phyloP scores from a whole-genome alignment of 2,888 invertebrate species.

The Dynastes tityus region DNA sequence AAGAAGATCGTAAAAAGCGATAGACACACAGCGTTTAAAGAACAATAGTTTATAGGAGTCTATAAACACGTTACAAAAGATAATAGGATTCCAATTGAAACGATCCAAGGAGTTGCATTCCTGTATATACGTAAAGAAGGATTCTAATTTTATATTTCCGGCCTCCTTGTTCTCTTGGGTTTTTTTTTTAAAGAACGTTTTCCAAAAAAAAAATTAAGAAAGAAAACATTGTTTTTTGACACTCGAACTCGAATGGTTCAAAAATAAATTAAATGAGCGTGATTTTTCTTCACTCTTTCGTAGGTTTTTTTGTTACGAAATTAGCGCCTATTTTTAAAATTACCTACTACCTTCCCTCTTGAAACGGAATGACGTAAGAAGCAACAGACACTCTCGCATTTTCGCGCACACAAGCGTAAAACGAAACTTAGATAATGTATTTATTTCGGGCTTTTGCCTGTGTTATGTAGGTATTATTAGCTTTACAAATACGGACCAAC shows the following conservation, averaged over 20 bases:
- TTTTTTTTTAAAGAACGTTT: no score
- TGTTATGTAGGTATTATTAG: not conserved
- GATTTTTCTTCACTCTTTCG: not conserved
- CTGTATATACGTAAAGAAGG: not conserved
- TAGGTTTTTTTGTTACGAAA: not conserved
- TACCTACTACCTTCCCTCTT: constrained; percentile 3
- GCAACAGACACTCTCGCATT: not conserved
- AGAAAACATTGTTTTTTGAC: not conserved
- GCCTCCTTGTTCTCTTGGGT: not conserved
- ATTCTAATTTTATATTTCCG: constrained; percentile 10
- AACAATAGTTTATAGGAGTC: not conserved
- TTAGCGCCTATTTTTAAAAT: constrained; percentile 4
- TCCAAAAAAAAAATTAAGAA: not conserved
- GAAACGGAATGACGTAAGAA: not conserved
- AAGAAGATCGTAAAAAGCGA: not conserved
- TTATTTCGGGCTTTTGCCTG: not conserved
- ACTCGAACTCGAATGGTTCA: not conserved
- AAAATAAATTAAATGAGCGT: not conserved
- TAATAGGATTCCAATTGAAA: not conserved
- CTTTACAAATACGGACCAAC: not conserved
- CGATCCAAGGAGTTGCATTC: not conserved
- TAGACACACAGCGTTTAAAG: not conserved
- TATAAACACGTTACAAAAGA: not conserved
- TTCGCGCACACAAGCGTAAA: not conserved
- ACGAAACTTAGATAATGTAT: not conserved